These are phyloP conservation scores for Streptopelia turtur DNA, from an alignment of 2,797 vertebrate species.

Conservation along the genomic window DNA sequence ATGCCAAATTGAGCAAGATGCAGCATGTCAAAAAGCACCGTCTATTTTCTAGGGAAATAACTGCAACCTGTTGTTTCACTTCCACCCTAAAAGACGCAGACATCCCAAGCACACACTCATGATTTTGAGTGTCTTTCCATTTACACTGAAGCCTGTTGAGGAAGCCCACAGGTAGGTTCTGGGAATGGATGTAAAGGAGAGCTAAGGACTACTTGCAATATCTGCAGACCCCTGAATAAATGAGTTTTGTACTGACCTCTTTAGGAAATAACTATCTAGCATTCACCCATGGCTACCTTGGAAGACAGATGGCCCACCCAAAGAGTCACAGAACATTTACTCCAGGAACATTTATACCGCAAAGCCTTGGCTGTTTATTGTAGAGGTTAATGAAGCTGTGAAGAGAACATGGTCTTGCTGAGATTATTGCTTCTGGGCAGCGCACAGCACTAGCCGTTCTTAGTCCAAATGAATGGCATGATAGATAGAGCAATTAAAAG, in stretches of 20 bases:
- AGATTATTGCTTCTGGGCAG: conserved; percentile 64
- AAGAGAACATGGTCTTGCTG: conserved; percentile 56
- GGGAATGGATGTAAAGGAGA: background rate
- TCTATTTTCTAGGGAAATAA: conserved; percentile 43
- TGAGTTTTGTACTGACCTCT: background rate
- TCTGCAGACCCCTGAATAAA: background rate
- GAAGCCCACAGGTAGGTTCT: background rate
- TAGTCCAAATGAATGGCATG: conserved; percentile 56
- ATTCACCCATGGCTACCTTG: background rate
- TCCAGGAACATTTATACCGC: background rate
- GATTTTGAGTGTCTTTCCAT: background rate
- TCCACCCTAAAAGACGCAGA: background rate
- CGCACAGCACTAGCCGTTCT: conserved; percentile 1
- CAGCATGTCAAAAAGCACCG: conserved; percentile 8
- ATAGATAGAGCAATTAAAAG: conserved; percentile 70
- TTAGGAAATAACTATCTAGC: background rate
- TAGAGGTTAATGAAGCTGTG: conserved; percentile 66
- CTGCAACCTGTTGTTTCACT: conserved; percentile 11
- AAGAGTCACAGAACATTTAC: background rate
- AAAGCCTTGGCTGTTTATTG: conserved; percentile 48
- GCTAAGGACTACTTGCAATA: background rate
- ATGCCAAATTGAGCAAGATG: conserved; percentile 51
- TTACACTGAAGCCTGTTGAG: background rate
- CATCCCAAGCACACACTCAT: background rate
- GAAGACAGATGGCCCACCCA: conserved; percentile 3